Evolutionary conservation across 2,888 invertebrate genomes (phyloP), one percentile per base, ranked within the genome.

Genomic region (Oxystoma pomonae): DNA sequence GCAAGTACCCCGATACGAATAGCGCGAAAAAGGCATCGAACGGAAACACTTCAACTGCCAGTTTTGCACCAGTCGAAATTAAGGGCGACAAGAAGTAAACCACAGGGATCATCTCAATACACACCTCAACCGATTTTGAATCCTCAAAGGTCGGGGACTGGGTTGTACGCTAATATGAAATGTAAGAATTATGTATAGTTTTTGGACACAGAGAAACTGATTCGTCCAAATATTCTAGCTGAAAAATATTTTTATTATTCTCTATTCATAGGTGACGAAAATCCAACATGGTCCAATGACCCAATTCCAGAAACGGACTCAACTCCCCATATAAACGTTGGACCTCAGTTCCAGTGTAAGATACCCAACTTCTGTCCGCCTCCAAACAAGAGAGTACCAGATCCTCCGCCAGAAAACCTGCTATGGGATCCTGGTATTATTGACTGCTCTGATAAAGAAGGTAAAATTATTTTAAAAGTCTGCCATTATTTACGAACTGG

Each of bases 81-180:
- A 75, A 70, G 83, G 78, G 77, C 83, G 73, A 75, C 86, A 12
- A 74, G 80, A 68, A 78, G 80, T 70, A 76, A 79, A 74, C 80
- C 80, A 1, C 80, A 84, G 58, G 79, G 80, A 9, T 83, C 84
- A 20, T 83, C 87, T 12, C 86, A 86, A 65, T 98, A 92, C 80
- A 98, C 97, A 0, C 97, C 98, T 16, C 92, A 94, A 21, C 98
- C 98, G 0, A 92, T 98, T 75, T 82, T 98, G 61, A 94, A 95
- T 76, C 98, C 98, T 0, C 90, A 94, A 65, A 85, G 98, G 67
- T 88, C 89, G 68, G 96, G 96, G 0, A 86, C 92, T 0, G 98
- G 98, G 0, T 83, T 98, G 1, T 95, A 90, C 75, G 77, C 82
- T 7, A 76, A 74, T 69, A 67, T 76, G 61, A 77, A 75, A 65